phyloP scores from a whole-genome alignment of 2,113 vertebrate genomes.

The Rattus norvegicus region DNA sequence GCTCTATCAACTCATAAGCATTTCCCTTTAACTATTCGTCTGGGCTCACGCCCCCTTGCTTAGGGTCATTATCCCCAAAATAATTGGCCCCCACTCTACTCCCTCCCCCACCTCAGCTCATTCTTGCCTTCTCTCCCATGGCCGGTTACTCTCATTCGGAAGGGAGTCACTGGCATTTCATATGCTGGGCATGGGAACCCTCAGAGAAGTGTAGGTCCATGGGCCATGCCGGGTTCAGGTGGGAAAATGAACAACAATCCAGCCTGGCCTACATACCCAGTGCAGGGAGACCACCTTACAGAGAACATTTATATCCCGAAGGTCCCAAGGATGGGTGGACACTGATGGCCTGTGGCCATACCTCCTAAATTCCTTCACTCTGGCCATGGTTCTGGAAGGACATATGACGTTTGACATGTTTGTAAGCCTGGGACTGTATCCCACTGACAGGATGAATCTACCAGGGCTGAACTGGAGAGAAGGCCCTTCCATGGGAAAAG shows the following conservation, averaged over 20 bases:
- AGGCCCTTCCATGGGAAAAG: slow-evolving; percentile 53
- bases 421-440: neutral
- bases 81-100: neutral
- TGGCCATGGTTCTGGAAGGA: neutral
- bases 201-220: neutral
- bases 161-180: neutral
- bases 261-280: neutral
- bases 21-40: neutral
- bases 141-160: neutral
- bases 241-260: neutral
- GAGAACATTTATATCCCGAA: neutral
- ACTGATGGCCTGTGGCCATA: accelerated
- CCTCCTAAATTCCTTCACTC: neutral
- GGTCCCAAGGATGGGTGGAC: neutral
- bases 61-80: neutral
- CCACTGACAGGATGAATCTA: neutral
- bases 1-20: neutral
- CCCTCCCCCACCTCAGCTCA: neutral
- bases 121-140: neutral
- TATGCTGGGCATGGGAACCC: accelerated
- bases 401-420: neutral
- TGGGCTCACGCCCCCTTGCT: neutral
- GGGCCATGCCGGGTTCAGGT: neutral
- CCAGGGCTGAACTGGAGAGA: neutral
- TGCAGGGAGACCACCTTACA: neutral